phyloP scores from a whole-genome alignment of 2,888 invertebrate species.

The Lottia scabra region DNA sequence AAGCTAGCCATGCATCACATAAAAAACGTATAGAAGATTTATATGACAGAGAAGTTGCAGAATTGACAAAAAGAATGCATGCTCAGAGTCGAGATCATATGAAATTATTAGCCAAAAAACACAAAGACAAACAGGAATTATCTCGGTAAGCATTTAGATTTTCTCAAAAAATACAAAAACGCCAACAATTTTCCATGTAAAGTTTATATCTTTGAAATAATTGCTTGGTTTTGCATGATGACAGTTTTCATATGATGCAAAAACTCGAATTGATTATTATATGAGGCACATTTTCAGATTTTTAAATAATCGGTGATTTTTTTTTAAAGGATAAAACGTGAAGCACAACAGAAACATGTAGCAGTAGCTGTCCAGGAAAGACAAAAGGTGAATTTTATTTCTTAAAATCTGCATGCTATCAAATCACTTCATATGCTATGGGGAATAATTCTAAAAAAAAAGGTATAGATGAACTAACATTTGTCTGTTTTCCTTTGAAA shows the following conservation, averaged over 20 bases:
- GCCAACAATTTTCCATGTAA: background rate
- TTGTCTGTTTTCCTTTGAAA: too few species aligned
- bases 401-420: too few species aligned
- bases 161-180: background rate
- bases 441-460: too few species aligned
- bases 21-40: conserved; percentile 71
- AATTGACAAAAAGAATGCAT: conserved; percentile 81
- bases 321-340: conserved; percentile 79
- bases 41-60: conserved; percentile 67
- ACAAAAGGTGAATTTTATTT: conserved; percentile 69
- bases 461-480: too few species aligned
- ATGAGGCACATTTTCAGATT: too few species aligned
- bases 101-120: conserved; percentile 86
- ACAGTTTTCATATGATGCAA: background rate
- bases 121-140: conserved; percentile 89
- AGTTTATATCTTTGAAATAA: background rate
- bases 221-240: too few species aligned
- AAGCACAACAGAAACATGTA: conserved; percentile 85
- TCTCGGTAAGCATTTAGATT: conserved; percentile 69
- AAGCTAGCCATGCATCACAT: conserved; percentile 47
- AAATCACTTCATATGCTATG: too few species aligned
- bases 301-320: background rate
- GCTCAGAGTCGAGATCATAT: conserved; percentile 88
- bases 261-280: conserved; percentile 15
- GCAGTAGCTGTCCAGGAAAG: conserved; percentile 91